phyloP scores from a whole-genome alignment of 2,797 vertebrate genomes.

The Peromyscus nudipes region DNA sequence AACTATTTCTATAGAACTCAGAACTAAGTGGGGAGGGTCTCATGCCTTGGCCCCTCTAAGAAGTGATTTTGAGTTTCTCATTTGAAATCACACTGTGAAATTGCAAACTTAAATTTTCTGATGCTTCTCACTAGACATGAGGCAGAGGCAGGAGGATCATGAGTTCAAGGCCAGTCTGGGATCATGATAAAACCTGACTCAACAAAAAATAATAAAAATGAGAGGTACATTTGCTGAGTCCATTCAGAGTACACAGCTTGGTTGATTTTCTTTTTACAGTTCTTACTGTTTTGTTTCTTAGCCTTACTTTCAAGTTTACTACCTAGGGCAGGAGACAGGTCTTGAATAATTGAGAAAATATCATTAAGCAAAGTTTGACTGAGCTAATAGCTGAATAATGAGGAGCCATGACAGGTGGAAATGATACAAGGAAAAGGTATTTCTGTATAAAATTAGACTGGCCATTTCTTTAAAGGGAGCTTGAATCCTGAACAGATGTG shows the following conservation, averaged over 20 bases:
- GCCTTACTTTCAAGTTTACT: not conserved
- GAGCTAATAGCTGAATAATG: not conserved
- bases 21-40: not conserved
- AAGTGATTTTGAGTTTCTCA: not conserved
- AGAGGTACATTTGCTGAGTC: not conserved
- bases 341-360: not conserved
- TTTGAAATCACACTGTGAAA: not conserved
- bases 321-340: not conserved
- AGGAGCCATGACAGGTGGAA: not conserved
- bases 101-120: not conserved
- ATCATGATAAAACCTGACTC: not conserved
- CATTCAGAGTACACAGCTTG: not conserved
- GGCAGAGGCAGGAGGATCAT: not conserved
- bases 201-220: not conserved
- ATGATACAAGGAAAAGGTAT: fast-evolving
- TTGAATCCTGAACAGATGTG: not conserved
- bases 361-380: slow-evolving; percentile 1
- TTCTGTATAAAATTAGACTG: not conserved
- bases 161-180: not conserved
- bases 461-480: not conserved
- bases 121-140: no score
- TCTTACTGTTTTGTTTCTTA: not conserved
- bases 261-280: not conserved
- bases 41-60: not conserved
- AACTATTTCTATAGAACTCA: not conserved